phyloP scores from a whole-genome alignment of 2,797 vertebrate genomes.

The Melanotaenia trifasciata region DNA sequence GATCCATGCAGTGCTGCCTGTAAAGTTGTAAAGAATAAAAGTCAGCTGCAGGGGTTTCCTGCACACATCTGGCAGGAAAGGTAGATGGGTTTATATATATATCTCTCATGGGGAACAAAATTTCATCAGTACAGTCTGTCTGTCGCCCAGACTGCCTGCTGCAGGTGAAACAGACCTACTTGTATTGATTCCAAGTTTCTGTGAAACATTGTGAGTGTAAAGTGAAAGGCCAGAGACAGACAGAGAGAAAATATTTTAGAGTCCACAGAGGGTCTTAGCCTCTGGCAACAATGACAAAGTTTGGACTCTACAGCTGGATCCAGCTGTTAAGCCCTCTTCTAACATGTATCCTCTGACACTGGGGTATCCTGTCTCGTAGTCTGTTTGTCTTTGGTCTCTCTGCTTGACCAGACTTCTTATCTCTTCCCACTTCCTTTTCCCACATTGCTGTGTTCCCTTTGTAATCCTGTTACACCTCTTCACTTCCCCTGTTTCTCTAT shows the following conservation, averaged over 20 bases:
- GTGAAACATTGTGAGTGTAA: constrained; percentile 46
- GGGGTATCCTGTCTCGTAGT: constrained; percentile 54
- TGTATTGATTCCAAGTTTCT: constrained; percentile 50
- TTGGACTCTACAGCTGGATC: constrained; percentile 68
- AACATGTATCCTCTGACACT: constrained; percentile 48
- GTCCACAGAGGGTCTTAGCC: constrained; percentile 63
- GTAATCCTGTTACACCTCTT: constrained; percentile 62
- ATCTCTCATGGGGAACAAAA: constrained; percentile 44
- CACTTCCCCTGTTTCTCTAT: constrained; percentile 49
- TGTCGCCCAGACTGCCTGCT: constrained; percentile 58
- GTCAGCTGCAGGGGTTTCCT: constrained; percentile 55
- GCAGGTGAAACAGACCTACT: constrained; percentile 71
- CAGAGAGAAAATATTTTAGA: constrained; percentile 52
- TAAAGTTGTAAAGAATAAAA: constrained; percentile 49
- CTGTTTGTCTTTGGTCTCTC: constrained; percentile 45
- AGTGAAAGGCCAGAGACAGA: constrained; percentile 40
- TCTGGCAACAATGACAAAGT: constrained; percentile 65
- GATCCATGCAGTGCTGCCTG: constrained; percentile 16
- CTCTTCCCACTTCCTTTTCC: constrained; percentile 64
- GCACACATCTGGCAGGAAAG: constrained; percentile 70
- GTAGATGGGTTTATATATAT: constrained; percentile 53
- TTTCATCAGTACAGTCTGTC: constrained; percentile 62
- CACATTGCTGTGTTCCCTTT: constrained; percentile 54
- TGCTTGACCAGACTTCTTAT: constrained; percentile 62
- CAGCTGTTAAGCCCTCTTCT: constrained; percentile 67